phyloP scores from a whole-genome alignment of 2,888 invertebrate species.

The Plagodis pulveraria region DNA sequence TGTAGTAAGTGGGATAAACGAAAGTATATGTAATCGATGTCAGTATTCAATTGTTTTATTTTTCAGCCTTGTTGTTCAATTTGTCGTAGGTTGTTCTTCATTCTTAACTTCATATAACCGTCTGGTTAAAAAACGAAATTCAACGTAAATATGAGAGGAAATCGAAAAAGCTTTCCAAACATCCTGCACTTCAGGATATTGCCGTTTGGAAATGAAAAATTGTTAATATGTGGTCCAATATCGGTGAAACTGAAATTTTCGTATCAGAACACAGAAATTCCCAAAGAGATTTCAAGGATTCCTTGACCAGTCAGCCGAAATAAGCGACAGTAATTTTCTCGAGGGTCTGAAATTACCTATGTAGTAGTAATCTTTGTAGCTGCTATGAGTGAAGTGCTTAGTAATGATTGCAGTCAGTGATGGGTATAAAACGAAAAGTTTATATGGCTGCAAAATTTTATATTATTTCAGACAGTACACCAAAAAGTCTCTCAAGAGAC shows the following conservation, averaged over 20 bases:
- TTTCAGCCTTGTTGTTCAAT: not conserved
- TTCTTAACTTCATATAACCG: constrained; percentile 1
- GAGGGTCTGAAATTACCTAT: constrained; percentile 33
- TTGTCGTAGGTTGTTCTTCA: not conserved
- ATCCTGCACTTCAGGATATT: constrained; percentile 69
- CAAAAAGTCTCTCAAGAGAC: too few species aligned
- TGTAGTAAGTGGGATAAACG: too few species aligned
- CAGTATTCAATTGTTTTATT: too few species aligned
- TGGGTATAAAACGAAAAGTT: not conserved
- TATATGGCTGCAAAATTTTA: not conserved
- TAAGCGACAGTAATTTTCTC: constrained; percentile 38
- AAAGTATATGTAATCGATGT: too few species aligned
- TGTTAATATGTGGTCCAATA: constrained; percentile 43
- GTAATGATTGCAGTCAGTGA: constrained; percentile 11
- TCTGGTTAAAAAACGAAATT: constrained; percentile 49
- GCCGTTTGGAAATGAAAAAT: constrained; percentile 70
- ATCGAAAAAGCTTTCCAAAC: constrained; percentile 76
- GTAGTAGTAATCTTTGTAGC: constrained; percentile 12
- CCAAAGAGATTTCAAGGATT: constrained; percentile 34
- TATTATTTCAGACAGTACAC: too few species aligned
- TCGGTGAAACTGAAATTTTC: constrained; percentile 35
- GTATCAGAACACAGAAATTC: constrained; percentile 24
- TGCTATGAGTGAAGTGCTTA: constrained; percentile 12
- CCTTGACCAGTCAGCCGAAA: constrained; percentile 37
- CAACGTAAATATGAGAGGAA: constrained; percentile 63